Conservation (phyloP, 2,113 vertebrate genomes). For the Anhinga rufa region DNA sequence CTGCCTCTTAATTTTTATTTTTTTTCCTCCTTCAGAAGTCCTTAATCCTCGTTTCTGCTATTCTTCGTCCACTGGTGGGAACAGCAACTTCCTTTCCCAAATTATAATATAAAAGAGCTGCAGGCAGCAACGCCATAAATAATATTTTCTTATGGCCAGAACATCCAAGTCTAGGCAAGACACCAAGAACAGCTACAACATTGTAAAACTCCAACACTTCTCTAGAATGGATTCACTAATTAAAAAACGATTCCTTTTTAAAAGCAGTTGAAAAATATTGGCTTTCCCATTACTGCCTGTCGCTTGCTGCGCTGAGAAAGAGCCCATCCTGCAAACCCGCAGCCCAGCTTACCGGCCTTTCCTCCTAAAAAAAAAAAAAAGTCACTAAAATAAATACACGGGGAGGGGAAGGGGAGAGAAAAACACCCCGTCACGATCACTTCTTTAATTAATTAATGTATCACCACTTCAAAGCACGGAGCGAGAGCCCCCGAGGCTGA, state of each 20-base stretch:
- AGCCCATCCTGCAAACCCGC: background rate
- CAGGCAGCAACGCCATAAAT: slow-evolving; percentile 41
- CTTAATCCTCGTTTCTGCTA: background rate
- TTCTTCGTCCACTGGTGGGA: slow-evolving; percentile 40
- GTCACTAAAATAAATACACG: background rate
- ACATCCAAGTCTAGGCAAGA: slow-evolving; percentile 56
- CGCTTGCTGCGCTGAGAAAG: background rate
- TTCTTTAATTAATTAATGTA: background rate
- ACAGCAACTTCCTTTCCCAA: slow-evolving; percentile 47
- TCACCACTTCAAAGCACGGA: background rate
- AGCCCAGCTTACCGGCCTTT: background rate
- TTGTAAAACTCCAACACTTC: slow-evolving; percentile 50
- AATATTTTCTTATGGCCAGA: slow-evolving; percentile 51
- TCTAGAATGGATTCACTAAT: slow-evolving; percentile 41
- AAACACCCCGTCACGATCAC: fast-evolving
- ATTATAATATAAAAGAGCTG: slow-evolving; percentile 53
- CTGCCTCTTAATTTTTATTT: background rate
- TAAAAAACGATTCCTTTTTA: slow-evolving; percentile 26
- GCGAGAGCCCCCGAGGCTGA: background rate
- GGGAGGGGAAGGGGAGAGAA: background rate
- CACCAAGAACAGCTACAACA: slow-evolving; percentile 58
- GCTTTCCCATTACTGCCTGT: background rate
- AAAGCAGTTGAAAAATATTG: slow-evolving; percentile 15
- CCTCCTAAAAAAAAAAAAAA: background rate
- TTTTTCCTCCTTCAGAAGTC: background rate